Conservation (phyloP, 1,140 invertebrate genomes). For the Halesus radiatus region DNA sequence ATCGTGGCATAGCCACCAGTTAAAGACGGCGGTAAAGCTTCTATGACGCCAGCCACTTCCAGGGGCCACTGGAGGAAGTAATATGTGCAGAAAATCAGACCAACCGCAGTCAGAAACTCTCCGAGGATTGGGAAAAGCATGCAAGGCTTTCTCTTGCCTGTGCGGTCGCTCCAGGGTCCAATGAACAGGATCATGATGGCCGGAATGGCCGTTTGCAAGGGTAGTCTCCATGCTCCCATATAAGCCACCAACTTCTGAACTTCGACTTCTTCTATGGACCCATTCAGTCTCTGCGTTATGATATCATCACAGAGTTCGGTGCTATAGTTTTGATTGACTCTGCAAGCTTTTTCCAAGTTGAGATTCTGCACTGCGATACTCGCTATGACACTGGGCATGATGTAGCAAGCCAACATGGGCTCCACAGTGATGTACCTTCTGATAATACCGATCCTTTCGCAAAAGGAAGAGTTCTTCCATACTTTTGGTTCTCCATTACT, state of each 20-base stretch:
- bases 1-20: conserved; percentile 89
- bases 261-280: conserved; percentile 62
- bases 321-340: conserved; percentile 77
- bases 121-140: conserved; percentile 65
- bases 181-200: conserved; percentile 66
- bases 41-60: conserved; percentile 77
- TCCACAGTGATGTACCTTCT: conserved; percentile 78
- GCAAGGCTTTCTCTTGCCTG: conserved; percentile 68
- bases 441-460: conserved; percentile 64
- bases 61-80: conserved; percentile 78
- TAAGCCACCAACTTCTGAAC: conserved; percentile 61
- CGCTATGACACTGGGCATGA: conserved; percentile 79
- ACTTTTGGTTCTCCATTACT: conserved; percentile 39
- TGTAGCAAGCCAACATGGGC: conserved; percentile 78
- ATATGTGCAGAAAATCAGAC: conserved; percentile 74
- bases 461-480: conserved; percentile 60
- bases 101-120: conserved; percentile 61
- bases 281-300: conserved; percentile 73
- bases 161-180: conserved; percentile 68
- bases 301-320: conserved; percentile 77
- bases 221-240: conserved; percentile 62
- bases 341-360: conserved; percentile 82
- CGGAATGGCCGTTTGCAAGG: conserved; percentile 62
- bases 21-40: conserved; percentile 82
- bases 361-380: conserved; percentile 80